Percentiles rank a stretch among this genome's conserved stretches.
Evolutionary conservation across 2,888 invertebrate species (phyloP).

Genomic region (Tupiocoris notatus): DNA sequence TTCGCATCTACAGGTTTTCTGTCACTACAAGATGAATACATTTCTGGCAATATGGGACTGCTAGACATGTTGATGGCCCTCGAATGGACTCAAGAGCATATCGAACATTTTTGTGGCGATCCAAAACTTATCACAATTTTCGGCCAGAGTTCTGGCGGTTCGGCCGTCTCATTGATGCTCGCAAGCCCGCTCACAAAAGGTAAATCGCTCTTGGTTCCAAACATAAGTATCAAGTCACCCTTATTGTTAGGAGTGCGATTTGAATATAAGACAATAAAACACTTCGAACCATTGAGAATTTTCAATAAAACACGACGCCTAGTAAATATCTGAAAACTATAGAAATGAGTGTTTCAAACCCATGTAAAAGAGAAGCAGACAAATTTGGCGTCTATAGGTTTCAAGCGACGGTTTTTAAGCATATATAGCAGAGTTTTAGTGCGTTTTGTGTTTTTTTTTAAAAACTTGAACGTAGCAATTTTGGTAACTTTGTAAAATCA

Average conservation of each 20-base stretch:
- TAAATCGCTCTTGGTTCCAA: neutral
- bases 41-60: slow-evolving; percentile 60
- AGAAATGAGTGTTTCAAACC: no score
- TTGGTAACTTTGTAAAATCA: no score
- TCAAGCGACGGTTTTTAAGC: no score
- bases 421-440: no score
- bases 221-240: neutral
- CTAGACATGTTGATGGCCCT: slow-evolving; percentile 58
- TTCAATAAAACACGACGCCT: no score
- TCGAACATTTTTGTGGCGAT: slow-evolving; percentile 58
- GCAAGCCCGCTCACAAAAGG: slow-evolving; percentile 54
- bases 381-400: no score
- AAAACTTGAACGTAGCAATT: no score
- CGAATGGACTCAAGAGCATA: slow-evolving; percentile 58
- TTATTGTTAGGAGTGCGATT: neutral
- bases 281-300: no score
- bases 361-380: no score
- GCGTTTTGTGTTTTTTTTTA: no score
- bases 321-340: no score
- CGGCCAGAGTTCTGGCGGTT: slow-evolving; percentile 60
- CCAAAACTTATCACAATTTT: slow-evolving; percentile 57
- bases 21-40: slow-evolving; percentile 55
- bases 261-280: no score
- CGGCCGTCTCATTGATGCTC: slow-evolving; percentile 55
- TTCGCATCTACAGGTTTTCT: slow-evolving; percentile 58